Percentiles rank a stretch among this genome's conserved stretches.
Conservation (phyloP, 2,797 vertebrate species). For the Astyanax mexicanus region DNA sequence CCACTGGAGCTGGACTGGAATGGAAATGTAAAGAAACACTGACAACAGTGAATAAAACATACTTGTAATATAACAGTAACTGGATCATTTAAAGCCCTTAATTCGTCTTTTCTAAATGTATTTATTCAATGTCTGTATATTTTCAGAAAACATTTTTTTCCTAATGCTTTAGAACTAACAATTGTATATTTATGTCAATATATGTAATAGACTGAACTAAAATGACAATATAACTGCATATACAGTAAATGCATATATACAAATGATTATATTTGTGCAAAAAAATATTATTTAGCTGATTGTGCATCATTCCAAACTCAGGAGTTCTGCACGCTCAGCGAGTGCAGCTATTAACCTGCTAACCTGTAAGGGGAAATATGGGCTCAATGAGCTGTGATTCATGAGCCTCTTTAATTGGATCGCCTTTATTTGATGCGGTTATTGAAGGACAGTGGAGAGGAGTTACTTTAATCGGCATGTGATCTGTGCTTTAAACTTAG, state of each 20-base stretch:
- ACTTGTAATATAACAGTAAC: too few relatives aligned
- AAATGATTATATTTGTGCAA: background rate
- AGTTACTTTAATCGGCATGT: slow-evolving; percentile 37
- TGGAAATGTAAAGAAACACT: too few relatives aligned
- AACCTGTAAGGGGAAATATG: slow-evolving; percentile 24
- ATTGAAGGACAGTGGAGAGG: slow-evolving; percentile 28
- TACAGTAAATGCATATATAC: background rate
- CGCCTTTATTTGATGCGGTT: slow-evolving; percentile 33
- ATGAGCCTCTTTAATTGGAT: slow-evolving; percentile 41
- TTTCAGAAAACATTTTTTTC: too few relatives aligned
- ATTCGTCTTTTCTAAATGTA: too few relatives aligned
- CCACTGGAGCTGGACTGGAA: too few relatives aligned
- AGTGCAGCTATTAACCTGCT: background rate
- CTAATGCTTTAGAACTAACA: background rate
- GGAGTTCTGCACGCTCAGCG: background rate
- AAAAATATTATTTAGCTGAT: background rate
- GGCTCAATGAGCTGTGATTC: slow-evolving; percentile 8
- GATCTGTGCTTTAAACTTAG: slow-evolving; percentile 8
- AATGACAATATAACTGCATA: background rate
- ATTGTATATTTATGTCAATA: background rate
- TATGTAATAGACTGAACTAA: background rate
- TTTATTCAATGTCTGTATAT: too few relatives aligned
- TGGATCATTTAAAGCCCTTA: too few relatives aligned
- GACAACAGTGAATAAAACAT: too few relatives aligned
- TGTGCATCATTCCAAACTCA: background rate